Conservation (phyloP, 2,113 vertebrate species). For the Anhinga rufa region DNA sequence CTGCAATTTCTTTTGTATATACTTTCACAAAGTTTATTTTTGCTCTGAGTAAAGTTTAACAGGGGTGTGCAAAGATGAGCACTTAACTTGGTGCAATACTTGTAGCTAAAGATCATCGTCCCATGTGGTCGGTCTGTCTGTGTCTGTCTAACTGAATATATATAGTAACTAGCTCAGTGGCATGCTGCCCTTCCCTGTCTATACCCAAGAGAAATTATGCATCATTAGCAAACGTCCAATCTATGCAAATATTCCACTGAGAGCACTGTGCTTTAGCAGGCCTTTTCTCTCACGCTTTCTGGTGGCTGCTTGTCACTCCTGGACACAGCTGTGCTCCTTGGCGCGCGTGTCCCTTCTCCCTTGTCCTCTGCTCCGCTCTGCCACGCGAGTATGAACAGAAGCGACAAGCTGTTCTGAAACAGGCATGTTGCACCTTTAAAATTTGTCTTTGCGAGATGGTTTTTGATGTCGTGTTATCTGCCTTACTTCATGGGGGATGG, state of each 20-base stretch:
- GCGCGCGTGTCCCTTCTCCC: background rate
- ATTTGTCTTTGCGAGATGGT: background rate
- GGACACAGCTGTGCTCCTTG: background rate
- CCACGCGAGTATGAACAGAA: background rate
- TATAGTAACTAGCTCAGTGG: slow-evolving; percentile 1
- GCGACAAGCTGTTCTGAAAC: slow-evolving; percentile 11
- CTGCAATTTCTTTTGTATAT: slow-evolving; percentile 79
- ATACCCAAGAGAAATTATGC: slow-evolving; percentile 53
- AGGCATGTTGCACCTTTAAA: slow-evolving; percentile 56
- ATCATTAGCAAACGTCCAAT: slow-evolving; percentile 64
- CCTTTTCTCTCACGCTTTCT: slow-evolving; percentile 52
- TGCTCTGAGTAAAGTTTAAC: slow-evolving; percentile 75
- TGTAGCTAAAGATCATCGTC: slow-evolving; percentile 66
- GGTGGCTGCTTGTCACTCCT: slow-evolving; percentile 39
- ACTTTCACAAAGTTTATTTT: slow-evolving; percentile 79
- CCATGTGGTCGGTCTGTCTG: slow-evolving; percentile 35
- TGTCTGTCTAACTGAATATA: slow-evolving; percentile 29
- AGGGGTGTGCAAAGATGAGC: slow-evolving; percentile 76
- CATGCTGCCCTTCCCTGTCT: slow-evolving; percentile 12
- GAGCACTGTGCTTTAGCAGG: slow-evolving; percentile 40
- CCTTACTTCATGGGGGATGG: slow-evolving; percentile 36
- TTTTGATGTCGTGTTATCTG: slow-evolving; percentile 44
- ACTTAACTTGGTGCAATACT: slow-evolving; percentile 80
- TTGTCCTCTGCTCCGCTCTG: background rate
- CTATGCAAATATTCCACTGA: slow-evolving; percentile 75